Percentiles rank a stretch among this genome's conserved stretches.
These are phyloP conservation scores for Parauchenoglanis punctatus DNA, from an alignment of 2,797 vertebrate genomes.

Conservation along the genomic window DNA sequence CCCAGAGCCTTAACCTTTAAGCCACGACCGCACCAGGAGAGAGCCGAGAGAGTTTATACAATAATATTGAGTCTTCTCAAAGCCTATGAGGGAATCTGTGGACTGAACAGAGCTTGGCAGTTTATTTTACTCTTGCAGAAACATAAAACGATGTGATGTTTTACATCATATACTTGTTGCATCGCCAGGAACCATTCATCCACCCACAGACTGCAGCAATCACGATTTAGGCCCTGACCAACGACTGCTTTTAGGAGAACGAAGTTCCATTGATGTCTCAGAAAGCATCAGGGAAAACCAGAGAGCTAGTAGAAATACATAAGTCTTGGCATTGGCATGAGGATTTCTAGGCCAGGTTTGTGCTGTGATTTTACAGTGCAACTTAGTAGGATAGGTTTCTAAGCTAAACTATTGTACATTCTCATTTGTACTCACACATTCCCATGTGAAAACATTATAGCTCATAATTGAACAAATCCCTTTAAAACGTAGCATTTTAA, in stretches of 20 bases:
- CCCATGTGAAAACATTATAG: background rate
- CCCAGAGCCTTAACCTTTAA: too few relatives aligned
- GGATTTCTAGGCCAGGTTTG: background rate
- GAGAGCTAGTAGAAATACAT: conserved; percentile 1
- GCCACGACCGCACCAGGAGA: background rate
- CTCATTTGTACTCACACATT: too few relatives aligned
- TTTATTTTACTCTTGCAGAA: background rate
- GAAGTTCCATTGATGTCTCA: background rate
- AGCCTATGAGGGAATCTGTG: background rate
- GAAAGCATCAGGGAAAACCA: background rate
- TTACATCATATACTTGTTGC: background rate
- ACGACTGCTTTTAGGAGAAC: background rate
- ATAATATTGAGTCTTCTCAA: background rate
- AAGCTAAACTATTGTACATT: background rate
- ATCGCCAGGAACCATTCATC: background rate
- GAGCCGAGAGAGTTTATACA: background rate
- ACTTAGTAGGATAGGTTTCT: background rate
- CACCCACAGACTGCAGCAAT: background rate
- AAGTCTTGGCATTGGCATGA: background rate
- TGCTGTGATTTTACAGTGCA: background rate
- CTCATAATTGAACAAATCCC: background rate
- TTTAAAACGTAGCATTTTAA: background rate
- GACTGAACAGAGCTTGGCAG: background rate
- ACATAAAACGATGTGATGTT: background rate
- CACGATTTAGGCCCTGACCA: background rate